Base-by-base conservation (phyloP, 2,888 invertebrate species). In the Rhagonycha fulva region DNA sequence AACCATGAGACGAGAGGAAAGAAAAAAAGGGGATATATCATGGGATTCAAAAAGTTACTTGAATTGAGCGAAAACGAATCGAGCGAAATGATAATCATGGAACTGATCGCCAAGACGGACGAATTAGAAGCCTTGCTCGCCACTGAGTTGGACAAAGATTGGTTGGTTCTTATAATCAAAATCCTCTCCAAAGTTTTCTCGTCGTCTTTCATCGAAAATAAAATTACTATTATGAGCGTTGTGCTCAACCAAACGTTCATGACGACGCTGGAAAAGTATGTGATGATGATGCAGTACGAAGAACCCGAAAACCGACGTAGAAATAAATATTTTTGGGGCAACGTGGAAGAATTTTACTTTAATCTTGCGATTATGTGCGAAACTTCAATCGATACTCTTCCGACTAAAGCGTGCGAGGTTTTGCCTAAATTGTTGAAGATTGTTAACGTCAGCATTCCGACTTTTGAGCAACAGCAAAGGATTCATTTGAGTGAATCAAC, bases 131-230 rank as follows among this genome's bases (percentile, higher is more conserved):
- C 87, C 68, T 86, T 90, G 10, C 82, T 90, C 19, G 86, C 89
- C 32, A 83, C 83, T 0, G 11, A 68, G 7, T n/a, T 68, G 72
- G 11, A 60, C 2, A 0, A 62, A 14, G 62, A 72, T 10, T 26
- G 60, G 19, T 61, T 72, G 23, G 68, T 72, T 3, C 60, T 72
- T 14, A 47, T 72, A 11, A 79, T 82, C n/a, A 77, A 82, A 10
- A 86, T 89, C 0, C 91, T 90, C 82, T 81, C 92, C 23, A 87
- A 90, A 14, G 82, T 90, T 26, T 89, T 89, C 87, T 63, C 83
- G 82, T 79, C 81, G 14, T 72, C 79, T 23, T 83, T 84, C 62
- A 70, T 70, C 47, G 71, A 71, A 19, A 80, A 80, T 47, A 82
- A 82, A 76, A 74, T 70, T 9, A 71, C 75, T 26, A 76, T 84